Percentiles rank a stretch among this genome's conserved stretches.
phyloP scores from a whole-genome alignment of 1,140 invertebrate genomes.

The Halyomorpha halys region DNA sequence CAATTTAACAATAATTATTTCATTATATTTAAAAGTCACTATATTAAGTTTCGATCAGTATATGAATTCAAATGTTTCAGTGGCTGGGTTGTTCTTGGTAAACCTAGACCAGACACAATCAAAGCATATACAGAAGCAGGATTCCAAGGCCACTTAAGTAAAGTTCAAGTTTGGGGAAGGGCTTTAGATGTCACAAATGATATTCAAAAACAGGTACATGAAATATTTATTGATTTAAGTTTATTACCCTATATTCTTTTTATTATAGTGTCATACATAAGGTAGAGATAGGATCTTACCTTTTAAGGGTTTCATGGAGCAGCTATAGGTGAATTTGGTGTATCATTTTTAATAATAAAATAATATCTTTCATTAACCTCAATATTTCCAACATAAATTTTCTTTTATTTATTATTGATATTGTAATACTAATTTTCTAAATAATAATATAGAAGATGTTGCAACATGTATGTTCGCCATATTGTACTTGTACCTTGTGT shows the following conservation, averaged over 20 bases:
- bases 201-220: conserved; percentile 75
- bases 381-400: no score
- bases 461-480: no score
- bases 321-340: no score
- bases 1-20: not conserved
- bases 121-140: conserved; percentile 72
- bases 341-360: no score
- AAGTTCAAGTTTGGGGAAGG: conserved; percentile 88
- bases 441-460: no score
- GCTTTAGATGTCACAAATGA: conserved; percentile 83
- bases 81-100: conserved; percentile 85
- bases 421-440: no score
- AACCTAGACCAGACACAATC: conserved; percentile 62
- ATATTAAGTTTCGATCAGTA: not conserved
- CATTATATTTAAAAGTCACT: not conserved
- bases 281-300: no score
- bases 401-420: no score
- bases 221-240: not conserved
- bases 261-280: not conserved
- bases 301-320: no score
- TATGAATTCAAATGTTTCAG: conserved; percentile 40
- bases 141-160: conserved; percentile 90
- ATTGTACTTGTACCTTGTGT: no score
- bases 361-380: no score
- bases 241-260: not conserved